Conservation (phyloP, 2,888 invertebrate species). For the Herminia tarsipennalis region DNA sequence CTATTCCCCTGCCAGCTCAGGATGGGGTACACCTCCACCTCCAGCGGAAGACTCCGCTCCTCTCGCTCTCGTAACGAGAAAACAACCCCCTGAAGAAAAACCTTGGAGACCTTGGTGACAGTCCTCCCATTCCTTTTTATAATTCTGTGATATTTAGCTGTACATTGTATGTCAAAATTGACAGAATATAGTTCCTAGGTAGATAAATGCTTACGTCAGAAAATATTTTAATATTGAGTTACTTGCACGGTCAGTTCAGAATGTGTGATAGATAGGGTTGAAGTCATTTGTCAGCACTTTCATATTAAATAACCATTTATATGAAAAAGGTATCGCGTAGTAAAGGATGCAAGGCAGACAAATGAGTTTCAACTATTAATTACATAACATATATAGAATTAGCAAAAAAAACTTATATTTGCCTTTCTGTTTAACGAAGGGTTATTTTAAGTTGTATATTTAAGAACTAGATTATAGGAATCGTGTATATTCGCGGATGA, state of each 20-base stretch:
- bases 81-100: constrained; percentile 87
- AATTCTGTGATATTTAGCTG: constrained; percentile 56
- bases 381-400: constrained; percentile 5
- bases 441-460: constrained; percentile 12
- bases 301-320: too few species aligned
- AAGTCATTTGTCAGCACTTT: too few species aligned
- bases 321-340: neutral
- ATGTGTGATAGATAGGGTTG: constrained; percentile 40
- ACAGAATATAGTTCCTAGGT: constrained; percentile 64
- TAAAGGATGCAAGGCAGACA: neutral
- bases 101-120: constrained; percentile 94
- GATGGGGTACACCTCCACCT: constrained; percentile 77
- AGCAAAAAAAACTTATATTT: constrained; percentile 24
- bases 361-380: constrained; percentile 6
- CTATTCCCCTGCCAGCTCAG: constrained; percentile 86
- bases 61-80: constrained; percentile 90
- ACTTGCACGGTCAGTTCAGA: constrained; percentile 56
- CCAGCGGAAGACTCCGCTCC: constrained; percentile 81
- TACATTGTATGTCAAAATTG: constrained; percentile 44
- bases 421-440: constrained; percentile 27
- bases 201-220: constrained; percentile 24
- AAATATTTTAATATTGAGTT: constrained; percentile 34
- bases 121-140: constrained; percentile 49
- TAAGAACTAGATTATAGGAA: constrained; percentile 27
- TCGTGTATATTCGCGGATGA: constrained; percentile 71